phyloP scores from a whole-genome alignment of 1,140 invertebrate species.

The Cheumatopsyche charites region DNA sequence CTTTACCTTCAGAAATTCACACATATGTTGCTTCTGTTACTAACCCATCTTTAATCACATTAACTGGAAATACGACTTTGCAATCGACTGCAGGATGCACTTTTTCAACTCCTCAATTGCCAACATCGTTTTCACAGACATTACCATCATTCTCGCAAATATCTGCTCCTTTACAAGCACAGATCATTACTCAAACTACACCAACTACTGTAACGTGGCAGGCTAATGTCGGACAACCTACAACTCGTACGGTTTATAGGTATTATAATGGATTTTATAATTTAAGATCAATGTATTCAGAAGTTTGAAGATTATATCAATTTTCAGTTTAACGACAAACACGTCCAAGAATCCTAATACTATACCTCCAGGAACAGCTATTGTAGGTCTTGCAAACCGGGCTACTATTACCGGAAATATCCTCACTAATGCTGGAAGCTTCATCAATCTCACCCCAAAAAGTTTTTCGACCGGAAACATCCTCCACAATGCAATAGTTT shows the following conservation, averaged over 20 bases:
- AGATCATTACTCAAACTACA: conserved; percentile 36
- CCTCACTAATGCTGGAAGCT: conserved; percentile 51
- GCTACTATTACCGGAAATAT: conserved; percentile 53
- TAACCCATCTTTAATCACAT: conserved; percentile 32
- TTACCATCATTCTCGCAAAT: conserved; percentile 41
- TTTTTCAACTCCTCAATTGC: conserved; percentile 29
- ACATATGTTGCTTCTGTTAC: conserved; percentile 36
- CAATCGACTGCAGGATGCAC: conserved; percentile 20
- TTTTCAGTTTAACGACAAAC: conserved; percentile 56
- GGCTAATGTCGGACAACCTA: conserved; percentile 39
- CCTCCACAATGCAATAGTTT: conserved; percentile 60
- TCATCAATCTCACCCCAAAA: conserved; percentile 59
- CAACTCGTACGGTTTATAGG: conserved; percentile 46
- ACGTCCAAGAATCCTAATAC: conserved; percentile 58
- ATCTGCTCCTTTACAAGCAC: conserved; percentile 33
- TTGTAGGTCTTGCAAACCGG: conserved; percentile 56
- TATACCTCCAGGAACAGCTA: conserved; percentile 58
- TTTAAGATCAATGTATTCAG: background rate
- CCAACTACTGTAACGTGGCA: conserved; percentile 41
- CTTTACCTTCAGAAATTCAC: conserved; percentile 40
- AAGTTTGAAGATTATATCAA: conserved; percentile 22
- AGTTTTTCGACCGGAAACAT: conserved; percentile 61
- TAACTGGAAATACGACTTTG: conserved; percentile 28
- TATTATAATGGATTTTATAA: conserved; percentile 4
- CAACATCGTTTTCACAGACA: conserved; percentile 39